phyloP scores from a whole-genome alignment of 2,888 invertebrate species.

The Apodemia duryi region DNA sequence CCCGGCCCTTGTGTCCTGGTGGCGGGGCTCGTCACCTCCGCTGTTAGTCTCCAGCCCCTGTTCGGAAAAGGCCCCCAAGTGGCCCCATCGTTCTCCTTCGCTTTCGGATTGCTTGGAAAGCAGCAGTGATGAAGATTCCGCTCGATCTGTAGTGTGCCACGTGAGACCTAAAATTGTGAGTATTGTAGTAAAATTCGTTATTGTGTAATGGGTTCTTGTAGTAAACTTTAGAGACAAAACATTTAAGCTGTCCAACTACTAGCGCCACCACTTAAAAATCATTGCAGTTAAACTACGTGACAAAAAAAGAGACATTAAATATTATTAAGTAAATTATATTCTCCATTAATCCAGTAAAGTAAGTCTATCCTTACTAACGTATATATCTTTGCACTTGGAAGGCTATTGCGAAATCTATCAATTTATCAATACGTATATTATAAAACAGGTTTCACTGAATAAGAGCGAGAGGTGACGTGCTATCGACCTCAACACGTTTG shows the following conservation, averaged over 20 bases:
- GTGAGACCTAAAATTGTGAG: constrained; percentile 71
- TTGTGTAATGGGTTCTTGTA: neutral
- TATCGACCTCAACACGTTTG: too few relatives aligned
- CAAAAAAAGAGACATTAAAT: neutral
- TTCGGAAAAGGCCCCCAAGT: constrained; percentile 52
- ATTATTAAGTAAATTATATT: neutral
- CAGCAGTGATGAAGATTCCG: constrained; percentile 69
- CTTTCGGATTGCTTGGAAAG: constrained; percentile 72
- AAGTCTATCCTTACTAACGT: too few relatives aligned
- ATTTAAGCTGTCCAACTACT: neutral
- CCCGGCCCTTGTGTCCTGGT: constrained; percentile 72
- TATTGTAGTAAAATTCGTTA: constrained; percentile 27
- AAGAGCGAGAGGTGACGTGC: too few relatives aligned
- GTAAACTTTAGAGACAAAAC: neutral
- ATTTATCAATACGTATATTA: too few relatives aligned
- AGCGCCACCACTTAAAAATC: neutral
- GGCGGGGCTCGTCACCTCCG: constrained; percentile 59
- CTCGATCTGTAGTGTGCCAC: constrained; percentile 67
- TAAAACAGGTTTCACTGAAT: too few relatives aligned
- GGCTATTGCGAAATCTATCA: too few relatives aligned
- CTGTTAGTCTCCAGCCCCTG: constrained; percentile 41
- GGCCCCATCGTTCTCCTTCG: constrained; percentile 66
- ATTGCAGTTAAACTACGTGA: neutral
- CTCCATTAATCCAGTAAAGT: too few relatives aligned
- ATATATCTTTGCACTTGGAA: too few relatives aligned